These are phyloP conservation scores for Psix sp. DNA, from an alignment of 1,140 invertebrate species.

Conservation along the genomic window DNA sequence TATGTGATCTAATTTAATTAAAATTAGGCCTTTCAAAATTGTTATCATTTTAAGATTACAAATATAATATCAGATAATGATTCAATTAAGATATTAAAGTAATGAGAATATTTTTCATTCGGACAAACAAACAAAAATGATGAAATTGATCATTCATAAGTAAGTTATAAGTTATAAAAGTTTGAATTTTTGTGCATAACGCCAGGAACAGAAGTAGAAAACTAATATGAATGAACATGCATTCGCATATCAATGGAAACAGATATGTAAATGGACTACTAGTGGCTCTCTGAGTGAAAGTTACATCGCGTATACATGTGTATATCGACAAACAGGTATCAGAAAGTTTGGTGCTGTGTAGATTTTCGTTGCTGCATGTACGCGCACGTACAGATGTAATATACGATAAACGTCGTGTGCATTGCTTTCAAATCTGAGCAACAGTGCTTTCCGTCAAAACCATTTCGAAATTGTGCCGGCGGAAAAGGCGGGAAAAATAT, in stretches of 20 bases:
- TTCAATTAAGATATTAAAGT: too few relatives aligned
- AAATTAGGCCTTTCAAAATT: too few relatives aligned
- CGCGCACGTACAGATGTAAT: conserved; percentile 17
- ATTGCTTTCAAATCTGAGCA: conserved; percentile 41
- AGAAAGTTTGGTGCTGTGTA: conserved; percentile 37
- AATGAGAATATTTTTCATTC: background rate
- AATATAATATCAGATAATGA: too few relatives aligned
- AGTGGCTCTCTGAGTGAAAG: conserved; percentile 40
- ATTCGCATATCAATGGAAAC: conserved; percentile 49
- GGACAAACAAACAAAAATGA: background rate
- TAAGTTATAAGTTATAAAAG: too few relatives aligned
- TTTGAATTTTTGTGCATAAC: too few relatives aligned
- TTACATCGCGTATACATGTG: conserved; percentile 20
- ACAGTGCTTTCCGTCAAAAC: conserved; percentile 32
- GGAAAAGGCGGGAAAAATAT: too few relatives aligned
- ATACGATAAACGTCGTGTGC: conserved; percentile 34
- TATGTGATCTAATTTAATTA: too few relatives aligned
- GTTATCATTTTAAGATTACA: too few relatives aligned
- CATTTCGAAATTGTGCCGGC: conserved; percentile 41
- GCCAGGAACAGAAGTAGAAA: too few relatives aligned
- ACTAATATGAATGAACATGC: conserved; percentile 16
- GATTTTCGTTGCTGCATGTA: conserved; percentile 23
- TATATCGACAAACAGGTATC: conserved; percentile 45
- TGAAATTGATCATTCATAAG: too few relatives aligned
- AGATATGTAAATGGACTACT: conserved; percentile 51